Evolutionary conservation across 2,113 vertebrate species (phyloP), one percentile per base, ranked within the genome.

Genomic region (Triplophysa tibetana): DNA sequence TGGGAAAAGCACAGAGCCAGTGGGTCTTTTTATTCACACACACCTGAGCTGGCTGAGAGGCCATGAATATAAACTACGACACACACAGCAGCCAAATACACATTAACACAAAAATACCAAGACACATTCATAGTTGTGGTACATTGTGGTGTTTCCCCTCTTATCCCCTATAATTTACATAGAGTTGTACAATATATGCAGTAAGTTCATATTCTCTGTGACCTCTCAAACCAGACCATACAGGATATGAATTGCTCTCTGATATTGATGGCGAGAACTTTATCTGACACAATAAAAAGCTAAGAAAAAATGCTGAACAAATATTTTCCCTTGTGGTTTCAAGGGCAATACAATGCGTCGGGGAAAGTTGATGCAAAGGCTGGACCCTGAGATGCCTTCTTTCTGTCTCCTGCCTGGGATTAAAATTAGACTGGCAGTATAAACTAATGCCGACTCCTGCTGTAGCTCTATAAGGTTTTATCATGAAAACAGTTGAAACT

Each of bases 311-410:
- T 11, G 4, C 19, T 2, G 14, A 16, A 50, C 24, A 29, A 2
- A 23, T 60, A 61, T 24, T 63, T 64, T 64, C 61, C 61, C 61
- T 41, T 64, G 74, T 64, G 43, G 41, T 76, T 76, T 77, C 45
- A 26, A 41, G 61, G 61, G 75, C 48, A 54, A 77, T 26, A 29
- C 29, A 29, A 29, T 38, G 50, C 0, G 2, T 16, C 26, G 61
- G n/a, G 29, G 54, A 61, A 62, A 61, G 70, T n/a, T 74, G 54
- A 74, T 74, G 24, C 13, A 48, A 41, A 24, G 5, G 10, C 23
- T 75, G 23, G 48, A 76, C 48, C 26, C 26, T 76, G 45, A 64
- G 45, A 64, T 2, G 17, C 16, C 45, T 24, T 63, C 61, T 64
- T 23, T 76, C 17, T 65, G 29, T 77, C 62, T 65, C 75, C 12